Conservation (phyloP, 2,797 vertebrate species). For the Hyperoplus lanceolatus region DNA sequence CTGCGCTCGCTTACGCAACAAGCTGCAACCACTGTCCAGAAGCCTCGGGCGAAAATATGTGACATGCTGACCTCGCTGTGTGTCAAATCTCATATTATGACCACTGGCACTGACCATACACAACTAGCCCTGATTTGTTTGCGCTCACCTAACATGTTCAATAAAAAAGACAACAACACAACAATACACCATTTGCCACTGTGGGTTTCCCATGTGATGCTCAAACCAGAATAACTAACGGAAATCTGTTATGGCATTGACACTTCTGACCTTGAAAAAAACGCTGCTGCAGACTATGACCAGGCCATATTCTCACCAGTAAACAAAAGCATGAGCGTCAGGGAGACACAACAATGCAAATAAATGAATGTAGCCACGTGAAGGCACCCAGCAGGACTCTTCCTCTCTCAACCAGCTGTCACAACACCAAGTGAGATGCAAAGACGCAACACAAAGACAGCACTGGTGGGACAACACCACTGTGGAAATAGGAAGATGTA, state of each 20-base stretch:
- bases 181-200: background rate
- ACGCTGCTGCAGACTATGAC: conserved; percentile 3
- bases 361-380: conserved; percentile 41
- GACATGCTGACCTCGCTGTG: conserved; percentile 33
- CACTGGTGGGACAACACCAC: conserved; percentile 3
- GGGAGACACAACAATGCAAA: conserved; percentile 45
- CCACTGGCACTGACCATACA: conserved; percentile 24
- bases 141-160: conserved; percentile 12
- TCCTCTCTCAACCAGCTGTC: conserved; percentile 73
- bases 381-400: conserved; percentile 57
- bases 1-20: conserved; percentile 63
- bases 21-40: conserved; percentile 31
- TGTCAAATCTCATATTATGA: conserved; percentile 26
- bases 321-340: conserved; percentile 27
- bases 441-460: conserved; percentile 39
- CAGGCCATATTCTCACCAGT: conserved; percentile 14
- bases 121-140: conserved; percentile 28
- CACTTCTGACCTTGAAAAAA: conserved; percentile 39
- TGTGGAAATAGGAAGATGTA: conserved; percentile 32
- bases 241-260: conserved; percentile 27
- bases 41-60: conserved; percentile 15
- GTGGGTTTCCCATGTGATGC: background rate
- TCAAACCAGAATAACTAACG: conserved; percentile 12
- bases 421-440: conserved; percentile 70
- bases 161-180: conserved; percentile 49